Evolutionary conservation across 2,113 vertebrate genomes (phyloP).

Genomic region (Microcebus murinus): DNA sequence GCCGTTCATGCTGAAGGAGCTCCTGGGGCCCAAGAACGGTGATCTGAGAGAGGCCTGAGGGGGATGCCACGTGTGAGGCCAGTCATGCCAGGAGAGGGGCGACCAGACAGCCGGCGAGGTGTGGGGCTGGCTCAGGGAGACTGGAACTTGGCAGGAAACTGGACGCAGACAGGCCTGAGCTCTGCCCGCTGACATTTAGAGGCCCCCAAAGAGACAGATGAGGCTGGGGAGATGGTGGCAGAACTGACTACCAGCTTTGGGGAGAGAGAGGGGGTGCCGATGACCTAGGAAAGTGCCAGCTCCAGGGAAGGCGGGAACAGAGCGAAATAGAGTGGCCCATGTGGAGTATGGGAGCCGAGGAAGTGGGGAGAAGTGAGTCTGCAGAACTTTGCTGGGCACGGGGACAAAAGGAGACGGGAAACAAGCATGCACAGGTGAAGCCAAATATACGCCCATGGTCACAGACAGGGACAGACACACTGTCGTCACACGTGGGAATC

Average conservation of each 20-base stretch:
- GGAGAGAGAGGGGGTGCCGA: fast-evolving
- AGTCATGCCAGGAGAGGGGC: neutral
- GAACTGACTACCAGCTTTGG: neutral
- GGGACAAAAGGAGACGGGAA: neutral
- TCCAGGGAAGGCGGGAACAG: neutral
- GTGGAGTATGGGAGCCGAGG: neutral
- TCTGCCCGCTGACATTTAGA: neutral
- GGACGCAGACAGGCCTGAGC: neutral
- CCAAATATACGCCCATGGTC: neutral
- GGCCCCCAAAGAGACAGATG: too few species aligned
- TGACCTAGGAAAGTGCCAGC: neutral
- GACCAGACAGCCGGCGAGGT: neutral
- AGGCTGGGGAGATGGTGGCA: neutral
- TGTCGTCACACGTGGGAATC: neutral
- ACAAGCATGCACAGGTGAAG: neutral
- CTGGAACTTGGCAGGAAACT: neutral
- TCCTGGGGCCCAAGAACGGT: neutral
- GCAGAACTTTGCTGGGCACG: fast-evolving
- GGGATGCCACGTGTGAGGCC: neutral
- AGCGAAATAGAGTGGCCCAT: neutral
- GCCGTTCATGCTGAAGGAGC: too few species aligned
- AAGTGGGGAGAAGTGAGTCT: neutral
- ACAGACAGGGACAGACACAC: neutral
- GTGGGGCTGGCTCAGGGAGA: fast-evolving
- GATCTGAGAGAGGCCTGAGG: neutral